Evolutionary conservation across 2,888 invertebrate genomes (phyloP), one percentile per base, ranked within the genome.

Genomic region (Melinaea menophilus): DNA sequence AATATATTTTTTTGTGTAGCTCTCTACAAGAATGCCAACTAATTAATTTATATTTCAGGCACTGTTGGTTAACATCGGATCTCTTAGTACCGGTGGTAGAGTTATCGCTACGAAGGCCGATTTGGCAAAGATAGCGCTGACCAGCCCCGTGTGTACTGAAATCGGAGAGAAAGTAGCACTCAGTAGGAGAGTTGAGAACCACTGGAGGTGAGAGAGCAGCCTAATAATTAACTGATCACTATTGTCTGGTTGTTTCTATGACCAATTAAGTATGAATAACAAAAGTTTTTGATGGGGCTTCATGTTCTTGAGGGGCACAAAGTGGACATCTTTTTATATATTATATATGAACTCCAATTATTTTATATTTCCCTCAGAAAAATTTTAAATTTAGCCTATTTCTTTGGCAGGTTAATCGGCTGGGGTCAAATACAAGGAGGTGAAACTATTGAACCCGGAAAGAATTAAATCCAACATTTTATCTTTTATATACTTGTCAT

Each of bases 391-490:
- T 46, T 22, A 22, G 22, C 22, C 22, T 22, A 51, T 64, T 68
- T 68, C 71, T 73, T 68, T 71, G 92, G 37, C 92, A 95, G 96
- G 87, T 94, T 99, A 82, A 99, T 99, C 84, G 99, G 99, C 74
- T 99, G 99, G 99, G 99, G 99, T 74, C 98, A 99, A 88, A 99
- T 99, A 88, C 95, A 98, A 87, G 96, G 98, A 82, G 99, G 99
- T 74, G 96, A 96, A 82, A 98, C 98, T 74, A 98, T 99, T 79
- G 96, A 96, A 79, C 98, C 99, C 22, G 89, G 92, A 51, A 88
- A 91, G 71, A 92, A 93, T 75, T 91, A 85, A 88, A 72, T 66
- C 58, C 73, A 71, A 68, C 69, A 71, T 64, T 72, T 70, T 75
- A 81, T 77, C 73, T 87, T 86, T 86, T 88, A 80, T 87, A 87